Evolutionary conservation across 2,888 invertebrate genomes (phyloP), one percentile per base, ranked within the genome.

Genomic region (Catonia carolina): DNA sequence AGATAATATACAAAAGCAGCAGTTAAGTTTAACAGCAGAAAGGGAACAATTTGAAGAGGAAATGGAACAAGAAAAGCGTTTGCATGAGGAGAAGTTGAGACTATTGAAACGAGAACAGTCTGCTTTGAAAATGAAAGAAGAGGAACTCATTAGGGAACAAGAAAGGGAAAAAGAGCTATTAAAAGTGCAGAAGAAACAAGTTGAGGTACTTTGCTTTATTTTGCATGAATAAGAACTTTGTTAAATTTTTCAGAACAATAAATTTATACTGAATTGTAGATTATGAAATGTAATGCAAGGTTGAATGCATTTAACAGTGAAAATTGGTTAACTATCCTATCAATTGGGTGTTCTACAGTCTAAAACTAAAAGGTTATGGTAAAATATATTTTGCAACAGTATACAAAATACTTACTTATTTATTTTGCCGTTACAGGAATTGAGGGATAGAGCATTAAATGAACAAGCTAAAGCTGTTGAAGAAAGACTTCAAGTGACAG

Each of bases 401-500:
- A n/a, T n/a, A n/a, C n/a, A n/a, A n/a, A n/a, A n/a, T n/a, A n/a
- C n/a, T n/a, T n/a, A n/a, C n/a, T n/a, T n/a, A n/a, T n/a, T n/a
- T n/a, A n/a, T n/a, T n/a, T n/a, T n/a, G n/a, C n/a, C n/a, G n/a
- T n/a, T n/a, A 8, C 8, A 60, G 60, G 39, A 51, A 47, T 53
- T 61, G 54, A 53, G 57, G 35, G 59, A 59, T 5, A 52, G 55
- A 35, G 62, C 60, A 17, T 12, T 62, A 20, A 60, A 55, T 20
- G 62, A 62, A 31, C 60, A 61, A 45, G 50, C 41, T 14, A 53
- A 58, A 12, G 17, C 61, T 35, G 54, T 60, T 2, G 58, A 49
- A 48, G 62, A 62, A 31, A 61, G 60, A 41, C 47, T 62, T 15
- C 51, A 42, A 48, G 15, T 62, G 6, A 59, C 61, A 23, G 57